These are phyloP conservation scores for Ephydatia muelleri DNA, from an alignment of 37 sponge, comb jelly and placozoan species.

Conservation along the genomic window DNA sequence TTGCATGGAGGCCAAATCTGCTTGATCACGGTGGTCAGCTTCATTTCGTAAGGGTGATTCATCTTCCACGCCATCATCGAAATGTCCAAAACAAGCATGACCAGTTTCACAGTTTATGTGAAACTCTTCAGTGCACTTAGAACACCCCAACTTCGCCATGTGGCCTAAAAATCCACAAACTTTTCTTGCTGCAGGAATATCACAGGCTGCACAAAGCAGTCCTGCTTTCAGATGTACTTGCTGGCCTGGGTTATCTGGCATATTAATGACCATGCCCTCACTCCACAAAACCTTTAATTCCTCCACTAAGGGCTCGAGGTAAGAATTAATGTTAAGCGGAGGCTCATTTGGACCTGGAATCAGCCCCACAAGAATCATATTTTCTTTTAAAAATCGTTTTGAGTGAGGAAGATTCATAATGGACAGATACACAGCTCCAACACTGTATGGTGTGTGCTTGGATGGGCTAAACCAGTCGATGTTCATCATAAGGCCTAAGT, in stretches of 20 bases:
- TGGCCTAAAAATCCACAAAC: conserved; percentile 38
- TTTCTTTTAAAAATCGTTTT: too few relatives aligned
- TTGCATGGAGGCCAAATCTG: too few relatives aligned
- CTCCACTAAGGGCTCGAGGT: conserved; percentile 7
- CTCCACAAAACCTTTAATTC: conserved; percentile 9
- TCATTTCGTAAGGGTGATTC: neutral
- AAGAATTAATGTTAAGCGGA: conserved; percentile 16
- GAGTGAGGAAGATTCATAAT: too few relatives aligned
- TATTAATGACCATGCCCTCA: neutral
- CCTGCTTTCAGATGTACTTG: too few relatives aligned
- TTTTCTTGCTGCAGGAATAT: conserved; percentile 17
- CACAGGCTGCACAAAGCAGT: neutral
- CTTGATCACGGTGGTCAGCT: neutral
- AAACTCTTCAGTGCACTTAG: conserved; percentile 24
- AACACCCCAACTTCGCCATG: conserved; percentile 32
- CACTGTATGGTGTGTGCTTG: too few relatives aligned
- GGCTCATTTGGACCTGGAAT: conserved; percentile 34
- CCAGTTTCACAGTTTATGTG: too few relatives aligned
- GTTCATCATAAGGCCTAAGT: too few relatives aligned
- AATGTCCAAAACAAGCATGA: too few relatives aligned
- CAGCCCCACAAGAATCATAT: conserved; percentile 20
- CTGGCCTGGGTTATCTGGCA: too few relatives aligned
- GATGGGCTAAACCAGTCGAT: too few relatives aligned
- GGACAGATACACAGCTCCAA: too few relatives aligned
- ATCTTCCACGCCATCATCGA: too few relatives aligned